Evolutionary conservation across 2,797 vertebrate genomes (phyloP).

Genomic region (Chelidonichthys spinosus): DNA sequence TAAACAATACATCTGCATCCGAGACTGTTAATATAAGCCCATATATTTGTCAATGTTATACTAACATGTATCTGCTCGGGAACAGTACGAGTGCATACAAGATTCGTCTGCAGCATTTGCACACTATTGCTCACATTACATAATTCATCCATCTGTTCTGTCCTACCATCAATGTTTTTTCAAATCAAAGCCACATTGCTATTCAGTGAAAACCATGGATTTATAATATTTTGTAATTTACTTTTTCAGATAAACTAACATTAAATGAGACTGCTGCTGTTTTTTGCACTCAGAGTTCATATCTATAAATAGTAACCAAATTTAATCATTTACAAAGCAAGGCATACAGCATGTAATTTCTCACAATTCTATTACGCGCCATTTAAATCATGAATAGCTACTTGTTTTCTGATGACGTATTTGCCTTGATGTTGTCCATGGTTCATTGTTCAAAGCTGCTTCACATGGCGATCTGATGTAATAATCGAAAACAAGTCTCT

Average conservation of each 20-base stretch:
- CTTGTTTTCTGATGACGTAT: conserved; percentile 18
- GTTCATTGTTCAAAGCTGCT: conserved; percentile 45
- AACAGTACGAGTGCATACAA: not conserved
- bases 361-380: not conserved
- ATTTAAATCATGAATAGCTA: conserved; percentile 4
- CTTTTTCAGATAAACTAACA: not conserved
- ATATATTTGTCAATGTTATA: conserved; percentile 11
- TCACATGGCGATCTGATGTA: conserved; percentile 54
- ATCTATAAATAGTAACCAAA: conserved; percentile 1
- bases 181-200: conserved; percentile 4
- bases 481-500: conserved; percentile 41
- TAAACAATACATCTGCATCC: not conserved
- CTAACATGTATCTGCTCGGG: conserved; percentile 4
- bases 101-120: conserved; percentile 28
- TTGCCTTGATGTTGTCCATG: conserved; percentile 39
- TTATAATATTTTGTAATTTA: not conserved
- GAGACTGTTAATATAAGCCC: not conserved
- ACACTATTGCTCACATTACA: conserved; percentile 29
- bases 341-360: not conserved
- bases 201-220: conserved; percentile 1
- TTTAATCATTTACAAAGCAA: conserved; percentile 4
- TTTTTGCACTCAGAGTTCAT: not conserved
- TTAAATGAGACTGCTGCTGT: not conserved
- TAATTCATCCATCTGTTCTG: conserved; percentile 41
- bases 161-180: conserved; percentile 1